Base-by-base conservation (phyloP, 2,113 vertebrate species). In the Pluvianellus socialis region DNA sequence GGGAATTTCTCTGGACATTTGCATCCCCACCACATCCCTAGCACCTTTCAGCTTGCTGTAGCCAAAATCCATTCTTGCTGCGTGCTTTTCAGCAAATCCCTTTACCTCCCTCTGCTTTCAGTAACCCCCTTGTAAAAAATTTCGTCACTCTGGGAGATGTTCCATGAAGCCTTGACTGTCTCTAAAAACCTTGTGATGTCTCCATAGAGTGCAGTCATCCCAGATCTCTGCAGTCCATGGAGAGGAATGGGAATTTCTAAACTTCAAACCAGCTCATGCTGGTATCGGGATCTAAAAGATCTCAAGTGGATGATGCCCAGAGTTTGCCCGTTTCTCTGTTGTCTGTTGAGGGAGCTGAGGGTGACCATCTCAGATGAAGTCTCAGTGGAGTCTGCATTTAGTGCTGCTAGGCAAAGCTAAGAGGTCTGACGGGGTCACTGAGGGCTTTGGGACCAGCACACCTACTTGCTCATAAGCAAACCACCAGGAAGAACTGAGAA, bases 321-420 rank as follows among this genome's bases (percentile, higher is more conserved):
- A 33, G 21, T 30, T 6, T 49, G 27, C 15, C 42, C 38, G 2
- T 71, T 58, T 71, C 19, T 87, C 32, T 71, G 7, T 2, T 52
- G 49, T 20, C 20, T 68, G 13, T 59, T 44, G 42, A 80, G 21
- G 68, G 76, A 73, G 15, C 7, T 24, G 42, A 50, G 26, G 9
- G 19, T 16, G 52, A 47, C 22, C 3, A 10, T 14, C 35, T 86
- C 14, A 61, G 75, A 47, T 35, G 32, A 73, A 90, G 71, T 52
- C 20, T 1, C 14, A 24, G 14, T 6, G 22, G 14, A 45, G 32
- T 10, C 32, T 21, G 59, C 0, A 3, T 70, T 94, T 52, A 2
- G 12, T 30, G 14, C 50, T 63, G 45, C 17, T 70, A 49, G 72
- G 12, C 11, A 5, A 4, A 27, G 27, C 15, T 70, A 0, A 5